phyloP scores from a whole-genome alignment of 2,797 vertebrate genomes.

The Oophaga sylvatica region DNA sequence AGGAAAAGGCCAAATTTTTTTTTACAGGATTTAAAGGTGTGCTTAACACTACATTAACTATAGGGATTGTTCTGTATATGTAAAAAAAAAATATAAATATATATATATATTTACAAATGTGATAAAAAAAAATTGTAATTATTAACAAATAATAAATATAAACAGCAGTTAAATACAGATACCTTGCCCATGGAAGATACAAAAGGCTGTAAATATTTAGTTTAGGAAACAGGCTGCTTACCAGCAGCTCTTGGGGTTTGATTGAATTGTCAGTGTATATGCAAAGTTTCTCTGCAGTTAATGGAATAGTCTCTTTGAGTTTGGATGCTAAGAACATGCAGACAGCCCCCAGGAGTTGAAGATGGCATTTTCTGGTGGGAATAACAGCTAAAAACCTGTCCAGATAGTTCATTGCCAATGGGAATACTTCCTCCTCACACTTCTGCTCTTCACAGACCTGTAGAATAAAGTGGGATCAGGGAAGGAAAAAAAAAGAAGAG shows the following conservation, averaged over 20 bases:
- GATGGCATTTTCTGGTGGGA: slow-evolving; percentile 84
- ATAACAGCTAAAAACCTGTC: slow-evolving; percentile 92
- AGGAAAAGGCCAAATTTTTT: too few relatives aligned
- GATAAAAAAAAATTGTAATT: not conserved
- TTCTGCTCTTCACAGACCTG: slow-evolving; percentile 95
- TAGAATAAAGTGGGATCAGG: slow-evolving; percentile 8
- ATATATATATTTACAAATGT: not conserved
- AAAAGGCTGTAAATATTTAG: slow-evolving; percentile 48
- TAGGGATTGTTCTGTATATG: not conserved
- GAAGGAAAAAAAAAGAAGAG: too few relatives aligned
- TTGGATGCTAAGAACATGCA: slow-evolving; percentile 97
- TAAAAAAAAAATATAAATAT: not conserved
- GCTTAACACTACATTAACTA: not conserved
- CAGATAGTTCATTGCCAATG: slow-evolving; percentile 96
- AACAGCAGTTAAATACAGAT: slow-evolving; percentile 39
- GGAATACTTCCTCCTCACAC: slow-evolving; percentile 91
- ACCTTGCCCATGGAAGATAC: slow-evolving; percentile 46
- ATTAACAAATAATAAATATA: not conserved
- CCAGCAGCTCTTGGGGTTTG: slow-evolving; percentile 90
- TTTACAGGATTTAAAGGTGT: not conserved
- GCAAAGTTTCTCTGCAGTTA: slow-evolving; percentile 91
- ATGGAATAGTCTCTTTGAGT: slow-evolving; percentile 88
- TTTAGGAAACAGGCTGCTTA: slow-evolving; percentile 73
- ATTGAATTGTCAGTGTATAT: slow-evolving; percentile 95
- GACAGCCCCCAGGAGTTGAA: slow-evolving; percentile 91